Percentiles rank a stretch among this genome's conserved stretches.
Conservation (phyloP, 1,140 invertebrate species). For the Caligus rogercresseyi region DNA sequence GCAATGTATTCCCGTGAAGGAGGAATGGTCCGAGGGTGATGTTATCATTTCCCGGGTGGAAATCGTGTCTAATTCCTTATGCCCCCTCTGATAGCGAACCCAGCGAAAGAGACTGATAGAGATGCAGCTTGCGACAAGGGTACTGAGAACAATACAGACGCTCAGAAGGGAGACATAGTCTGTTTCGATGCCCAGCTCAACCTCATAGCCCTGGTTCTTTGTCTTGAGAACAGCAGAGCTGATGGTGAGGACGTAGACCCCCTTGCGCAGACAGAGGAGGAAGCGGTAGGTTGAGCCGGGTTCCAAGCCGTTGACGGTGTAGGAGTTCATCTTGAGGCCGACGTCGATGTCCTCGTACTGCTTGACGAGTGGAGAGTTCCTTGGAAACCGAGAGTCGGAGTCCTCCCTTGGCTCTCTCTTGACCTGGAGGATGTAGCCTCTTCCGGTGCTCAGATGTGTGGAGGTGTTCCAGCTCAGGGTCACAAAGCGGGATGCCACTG, state of each 20-base stretch:
- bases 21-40: constrained; percentile 12
- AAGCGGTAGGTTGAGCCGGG: constrained; percentile 23
- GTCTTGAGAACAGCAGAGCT: constrained; percentile 22
- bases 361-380: background rate
- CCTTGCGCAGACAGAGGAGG: constrained; percentile 22
- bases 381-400: background rate
- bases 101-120: background rate
- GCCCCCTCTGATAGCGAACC: background rate
- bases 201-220: constrained; percentile 22
- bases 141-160: background rate
- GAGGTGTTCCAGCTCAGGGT: constrained; percentile 24
- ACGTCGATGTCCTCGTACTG: constrained; percentile 22
- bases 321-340: constrained; percentile 23
- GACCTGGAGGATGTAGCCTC: constrained; percentile 22
- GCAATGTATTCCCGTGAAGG: background rate
- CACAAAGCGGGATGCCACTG: constrained; percentile 24
- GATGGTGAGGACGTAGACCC: constrained; percentile 21
- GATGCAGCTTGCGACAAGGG: background rate
- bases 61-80: background rate
- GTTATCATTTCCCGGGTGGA: constrained; percentile 9
- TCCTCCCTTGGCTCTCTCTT: background rate
- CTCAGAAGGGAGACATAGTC: constrained; percentile 19
- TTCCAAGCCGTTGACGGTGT: constrained; percentile 24
- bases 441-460: constrained; percentile 15
- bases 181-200: constrained; percentile 22